phyloP scores from a whole-genome alignment of 2,113 vertebrate species.

The Eudyptes chrysolophus region DNA sequence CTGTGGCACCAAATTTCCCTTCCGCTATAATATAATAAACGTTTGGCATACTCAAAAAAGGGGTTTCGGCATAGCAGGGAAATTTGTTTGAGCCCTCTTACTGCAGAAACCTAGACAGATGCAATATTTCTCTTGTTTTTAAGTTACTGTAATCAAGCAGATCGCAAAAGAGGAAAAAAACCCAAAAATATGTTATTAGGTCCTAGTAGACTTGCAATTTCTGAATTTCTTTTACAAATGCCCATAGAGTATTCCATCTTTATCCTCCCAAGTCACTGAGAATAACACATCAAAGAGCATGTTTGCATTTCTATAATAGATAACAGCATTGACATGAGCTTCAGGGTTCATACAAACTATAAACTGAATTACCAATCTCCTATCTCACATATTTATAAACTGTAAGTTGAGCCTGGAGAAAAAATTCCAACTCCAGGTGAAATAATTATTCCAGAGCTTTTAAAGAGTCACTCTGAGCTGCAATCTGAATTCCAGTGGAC shows the following conservation, averaged over 20 bases:
- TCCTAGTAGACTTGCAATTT: conserved; percentile 62
- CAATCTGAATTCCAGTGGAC: neutral
- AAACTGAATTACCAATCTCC: conserved; percentile 75
- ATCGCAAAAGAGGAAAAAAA: conserved; percentile 24
- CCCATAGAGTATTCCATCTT: conserved; percentile 66
- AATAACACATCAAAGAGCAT: conserved; percentile 81
- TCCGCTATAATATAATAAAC: neutral
- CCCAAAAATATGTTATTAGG: conserved; percentile 10
- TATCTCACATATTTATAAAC: conserved; percentile 77
- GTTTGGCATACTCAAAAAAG: neutral
- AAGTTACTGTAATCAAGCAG: conserved; percentile 20
- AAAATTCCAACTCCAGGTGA: conserved; percentile 63
- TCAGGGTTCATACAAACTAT: conserved; percentile 74
- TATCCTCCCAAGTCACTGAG: conserved; percentile 75
- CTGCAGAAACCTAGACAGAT: neutral
- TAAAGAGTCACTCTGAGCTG: conserved; percentile 4
- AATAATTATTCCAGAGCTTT: conserved; percentile 46
- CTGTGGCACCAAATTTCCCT: neutral
- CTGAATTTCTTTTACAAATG: conserved; percentile 63
- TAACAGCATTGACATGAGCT: conserved; percentile 78
- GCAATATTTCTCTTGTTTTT: conserved; percentile 1
- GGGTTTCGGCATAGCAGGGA: neutral
- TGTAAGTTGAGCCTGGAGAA: conserved; percentile 61
- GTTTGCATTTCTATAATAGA: conserved; percentile 79
- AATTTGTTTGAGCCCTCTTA: neutral